Evolutionary conservation across 2,888 invertebrate species (phyloP).

Genomic region (Microplitis manilae): DNA sequence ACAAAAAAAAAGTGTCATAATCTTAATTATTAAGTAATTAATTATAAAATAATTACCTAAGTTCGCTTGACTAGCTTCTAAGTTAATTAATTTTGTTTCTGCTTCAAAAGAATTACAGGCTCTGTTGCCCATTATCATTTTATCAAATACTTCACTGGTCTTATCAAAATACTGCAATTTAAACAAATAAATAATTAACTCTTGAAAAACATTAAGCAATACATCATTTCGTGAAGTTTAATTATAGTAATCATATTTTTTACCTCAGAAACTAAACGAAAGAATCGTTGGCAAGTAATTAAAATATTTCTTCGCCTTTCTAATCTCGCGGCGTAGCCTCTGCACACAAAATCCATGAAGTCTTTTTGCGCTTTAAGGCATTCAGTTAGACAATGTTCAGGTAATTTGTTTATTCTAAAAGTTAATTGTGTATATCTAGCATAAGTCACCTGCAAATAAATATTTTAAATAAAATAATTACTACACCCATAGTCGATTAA

Average conservation of each 20-base stretch:
- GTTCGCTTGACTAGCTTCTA: constrained; percentile 76
- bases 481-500: background rate
- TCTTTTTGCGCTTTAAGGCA: constrained; percentile 83
- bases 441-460: constrained; percentile 77
- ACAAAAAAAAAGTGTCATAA: constrained; percentile 9
- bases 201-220: background rate
- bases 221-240: background rate
- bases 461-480: background rate
- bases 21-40: background rate
- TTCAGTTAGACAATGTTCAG: constrained; percentile 69
- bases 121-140: constrained; percentile 77
- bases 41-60: constrained; percentile 73
- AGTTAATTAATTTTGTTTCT: constrained; percentile 74
- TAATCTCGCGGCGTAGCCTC: constrained; percentile 82
- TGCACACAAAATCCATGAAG: constrained; percentile 87
- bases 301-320: constrained; percentile 83
- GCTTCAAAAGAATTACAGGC: constrained; percentile 76
- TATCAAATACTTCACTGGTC: constrained; percentile 80
- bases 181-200: constrained; percentile 11
- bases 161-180: constrained; percentile 76
- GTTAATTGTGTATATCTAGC: constrained; percentile 84
- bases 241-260: constrained; percentile 28
- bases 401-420: constrained; percentile 79
- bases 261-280: constrained; percentile 82
- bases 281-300: constrained; percentile 83